Percentiles rank a stretch among this genome's conserved stretches.
Conservation (phyloP, 30 jellyfish, hydroid and myxozoan genomes). For the Chironex yamaguchii region DNA sequence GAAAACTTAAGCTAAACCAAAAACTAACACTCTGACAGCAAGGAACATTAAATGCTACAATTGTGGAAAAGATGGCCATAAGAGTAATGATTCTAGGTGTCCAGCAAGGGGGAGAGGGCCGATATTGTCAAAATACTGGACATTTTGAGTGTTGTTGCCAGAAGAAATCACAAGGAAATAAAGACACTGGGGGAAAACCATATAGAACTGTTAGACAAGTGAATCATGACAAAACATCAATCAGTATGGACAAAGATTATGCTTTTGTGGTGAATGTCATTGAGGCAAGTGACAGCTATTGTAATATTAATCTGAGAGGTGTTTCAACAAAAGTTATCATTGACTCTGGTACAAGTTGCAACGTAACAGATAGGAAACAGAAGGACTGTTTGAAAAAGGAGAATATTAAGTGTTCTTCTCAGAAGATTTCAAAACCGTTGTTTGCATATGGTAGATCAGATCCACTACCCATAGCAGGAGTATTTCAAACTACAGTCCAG, state of each 20-base stretch:
- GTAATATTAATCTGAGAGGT: no score
- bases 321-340: no score
- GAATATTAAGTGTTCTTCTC: constrained; percentile 49
- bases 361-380: constrained; percentile 45
- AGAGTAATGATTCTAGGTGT: constrained; percentile 15
- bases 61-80: constrained; percentile 42
- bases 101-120: constrained; percentile 46
- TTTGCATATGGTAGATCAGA: constrained; percentile 48
- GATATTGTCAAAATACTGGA: no score
- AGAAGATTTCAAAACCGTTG: constrained; percentile 38
- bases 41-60: constrained; percentile 16
- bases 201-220: no score
- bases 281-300: no score
- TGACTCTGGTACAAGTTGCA: constrained; percentile 69
- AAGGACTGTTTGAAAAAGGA: constrained; percentile 48
- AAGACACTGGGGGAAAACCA: no score
- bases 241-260: no score
- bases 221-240: no score
- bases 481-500: constrained; percentile 10
- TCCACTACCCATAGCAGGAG: constrained; percentile 48
- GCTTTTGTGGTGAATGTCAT: no score
- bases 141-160: no score
- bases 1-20: constrained; percentile 2
- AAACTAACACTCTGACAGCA: constrained; percentile 18
- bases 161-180: no score